Conservation (phyloP, 1,140 invertebrate genomes). For the Kradibia gibbosae region DNA sequence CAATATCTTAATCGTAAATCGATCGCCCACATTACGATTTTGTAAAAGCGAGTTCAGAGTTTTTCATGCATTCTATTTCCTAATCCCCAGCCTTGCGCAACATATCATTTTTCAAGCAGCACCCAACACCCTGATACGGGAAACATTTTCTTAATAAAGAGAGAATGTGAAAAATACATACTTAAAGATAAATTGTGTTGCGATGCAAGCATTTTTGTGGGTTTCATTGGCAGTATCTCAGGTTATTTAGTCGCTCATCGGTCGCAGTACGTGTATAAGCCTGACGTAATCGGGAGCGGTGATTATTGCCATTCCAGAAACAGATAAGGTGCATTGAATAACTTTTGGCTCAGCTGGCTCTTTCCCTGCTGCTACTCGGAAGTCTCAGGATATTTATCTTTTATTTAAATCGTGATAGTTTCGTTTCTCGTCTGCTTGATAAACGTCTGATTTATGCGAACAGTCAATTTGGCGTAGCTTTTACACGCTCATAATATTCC, state of each 20-base stretch:
- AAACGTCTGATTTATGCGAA: not conserved
- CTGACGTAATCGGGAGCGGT: conserved; percentile 40
- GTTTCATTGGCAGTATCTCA: conserved; percentile 21
- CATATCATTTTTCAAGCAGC: not conserved
- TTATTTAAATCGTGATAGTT: conserved; percentile 20
- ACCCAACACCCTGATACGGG: not conserved
- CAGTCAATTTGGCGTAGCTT: not conserved
- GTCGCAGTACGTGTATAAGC: not conserved
- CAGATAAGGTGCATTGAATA: conserved; percentile 52
- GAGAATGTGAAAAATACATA: not conserved
- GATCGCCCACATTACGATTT: too few relatives aligned
- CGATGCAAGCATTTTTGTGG: not conserved
- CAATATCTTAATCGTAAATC: too few relatives aligned
- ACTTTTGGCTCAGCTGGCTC: conserved; percentile 19
- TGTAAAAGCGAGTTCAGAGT: too few relatives aligned
- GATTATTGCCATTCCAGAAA: conserved; percentile 57
- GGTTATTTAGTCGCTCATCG: not conserved
- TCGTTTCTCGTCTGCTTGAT: conserved; percentile 19
- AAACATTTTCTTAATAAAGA: not conserved
- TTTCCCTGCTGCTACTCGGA: conserved; percentile 20
- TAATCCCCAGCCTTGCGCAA: not conserved
- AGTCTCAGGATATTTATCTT: not conserved
- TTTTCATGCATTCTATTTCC: too few relatives aligned
- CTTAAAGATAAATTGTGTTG: not conserved
- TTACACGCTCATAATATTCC: not conserved